Base-by-base conservation (phyloP, 23 tunicate genomes). In the Trididemnum miniatum region DNA sequence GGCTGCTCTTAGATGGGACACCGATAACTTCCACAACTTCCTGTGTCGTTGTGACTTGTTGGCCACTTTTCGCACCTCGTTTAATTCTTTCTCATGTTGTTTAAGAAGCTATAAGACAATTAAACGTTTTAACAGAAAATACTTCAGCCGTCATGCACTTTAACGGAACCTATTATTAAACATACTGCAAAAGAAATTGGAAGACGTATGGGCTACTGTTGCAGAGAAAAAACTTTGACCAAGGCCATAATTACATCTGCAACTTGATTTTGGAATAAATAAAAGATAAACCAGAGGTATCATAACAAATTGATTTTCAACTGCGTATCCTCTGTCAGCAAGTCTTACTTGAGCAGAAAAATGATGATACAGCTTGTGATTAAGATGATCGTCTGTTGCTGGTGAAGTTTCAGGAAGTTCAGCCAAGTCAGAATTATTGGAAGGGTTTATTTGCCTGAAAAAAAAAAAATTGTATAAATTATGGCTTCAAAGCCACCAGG, bases 11-110 rank as follows among this genome's bases (percentile, higher is more conserved):
- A 93, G 73, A 75, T 93, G 98, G 20, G 83, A 59, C 23, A 88
- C 93, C 0, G 98, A 93, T 15, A 93, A 35, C 44, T 93, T 88
- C 98, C 98, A 93, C 98, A 93, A 71, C 36, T 79, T 76, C 40
- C 79, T 92, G 23, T 80, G 92, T 27, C 86, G 57, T 34, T 73
- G 69, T 1, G 57, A 35, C 1, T 79, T 67, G 65, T 92, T 75
- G 1, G 81, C 24, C 44, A 92, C 67, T 71, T 87, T 92, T 4
- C 91, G 88, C 12, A 83, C 86, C 54, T 44, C 54, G 15, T 44
- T 44, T 15, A 44, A 44, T 44, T 44, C 54, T 7, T 15, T 9
- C 54, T 44, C 54, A 44, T 44, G 54, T 44, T 44, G 12, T 44
- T 44, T 15, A 44, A 44, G 54, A 15, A 7, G 12, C 54, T 44